A percentile compares a stretch with the other conserved stretches of the same genome.
phyloP scores from a whole-genome alignment of 2,797 vertebrate species.

The Carduelis carduelis region DNA sequence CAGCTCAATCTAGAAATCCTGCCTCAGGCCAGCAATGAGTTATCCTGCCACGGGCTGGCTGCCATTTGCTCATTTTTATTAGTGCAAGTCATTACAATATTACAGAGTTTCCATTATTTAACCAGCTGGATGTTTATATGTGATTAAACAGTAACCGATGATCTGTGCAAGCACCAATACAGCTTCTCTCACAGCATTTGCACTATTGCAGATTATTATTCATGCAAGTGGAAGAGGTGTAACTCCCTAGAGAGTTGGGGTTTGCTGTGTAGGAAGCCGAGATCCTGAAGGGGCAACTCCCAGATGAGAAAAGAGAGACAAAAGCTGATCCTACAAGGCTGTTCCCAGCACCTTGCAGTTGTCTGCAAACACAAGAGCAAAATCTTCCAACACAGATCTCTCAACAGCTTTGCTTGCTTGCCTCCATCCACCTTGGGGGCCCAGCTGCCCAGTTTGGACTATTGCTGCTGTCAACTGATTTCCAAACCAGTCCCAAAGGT shows the following conservation, averaged over 20 bases:
- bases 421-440: not conserved
- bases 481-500: not conserved
- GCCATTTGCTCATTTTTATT: constrained; percentile 63
- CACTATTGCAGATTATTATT: not conserved
- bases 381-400: not conserved
- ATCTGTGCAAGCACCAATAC: not conserved
- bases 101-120: constrained; percentile 62
- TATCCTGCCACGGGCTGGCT: constrained; percentile 33
- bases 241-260: not conserved
- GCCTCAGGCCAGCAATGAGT: not conserved
- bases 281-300: not conserved
- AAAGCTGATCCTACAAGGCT: not conserved
- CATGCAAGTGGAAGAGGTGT: not conserved
- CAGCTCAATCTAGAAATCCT: not conserved
- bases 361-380: not conserved
- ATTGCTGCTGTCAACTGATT: not conserved
- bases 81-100: constrained; percentile 15
- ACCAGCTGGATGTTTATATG: constrained; percentile 16
- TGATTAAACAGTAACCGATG: not conserved
- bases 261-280: not conserved
- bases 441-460: not conserved
- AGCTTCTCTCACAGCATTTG: not conserved
- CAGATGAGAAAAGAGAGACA: not conserved
- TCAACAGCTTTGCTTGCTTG: not conserved
- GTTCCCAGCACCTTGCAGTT: not conserved